Evolutionary conservation across 2,888 invertebrate genomes (phyloP), one percentile per base, ranked within the genome.

Genomic region (Sarcophaga caerulescens): DNA sequence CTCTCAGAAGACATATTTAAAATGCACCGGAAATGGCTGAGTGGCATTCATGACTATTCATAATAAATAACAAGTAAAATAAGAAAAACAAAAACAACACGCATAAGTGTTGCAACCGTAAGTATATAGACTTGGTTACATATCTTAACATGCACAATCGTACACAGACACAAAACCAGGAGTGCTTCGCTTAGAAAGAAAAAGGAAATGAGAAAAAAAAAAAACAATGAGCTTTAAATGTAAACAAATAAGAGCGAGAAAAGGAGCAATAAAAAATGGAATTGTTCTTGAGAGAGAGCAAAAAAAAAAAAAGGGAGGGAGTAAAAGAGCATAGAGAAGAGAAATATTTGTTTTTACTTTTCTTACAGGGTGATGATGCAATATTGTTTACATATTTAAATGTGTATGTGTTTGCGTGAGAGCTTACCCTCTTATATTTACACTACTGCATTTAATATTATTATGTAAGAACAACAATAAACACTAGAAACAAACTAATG

Each of bases 61-160:
- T 60, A 65, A 3, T 21, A 57, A 63, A 81, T 69, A 81, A 81
- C 66, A 47, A 73, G 45, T 73, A 60, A 57, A 73, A 47, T 35
- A 62, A 70, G 14, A 69, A 57, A 21, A 81, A 63, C 60, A 81
- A 71, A 47, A 47, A 11, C 47, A 77, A 70, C 66, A 77, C 45
- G 65, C 71, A 77, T 60, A 76, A 76, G 66, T 82, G 71, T 57
- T 74, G 73, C 73, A 62, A 62, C 45, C 17, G 52, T 69, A 74
- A 69, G 83, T 79, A 74, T 68, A 44, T 75, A 17, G 71, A 71
- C 83, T 84, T 78, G 69, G 63, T 84, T 84, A 63, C 62, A 68
- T 74, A 59, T 63, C 47, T 14, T 47, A 14, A 69, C 70, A 77
- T 76, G 62, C 57, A 52, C 25, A 17, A 14, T 3, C 21, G 23